These are phyloP conservation scores for Labeo calbasu DNA, from an alignment of 2,797 vertebrate species.

Conservation along the genomic window DNA sequence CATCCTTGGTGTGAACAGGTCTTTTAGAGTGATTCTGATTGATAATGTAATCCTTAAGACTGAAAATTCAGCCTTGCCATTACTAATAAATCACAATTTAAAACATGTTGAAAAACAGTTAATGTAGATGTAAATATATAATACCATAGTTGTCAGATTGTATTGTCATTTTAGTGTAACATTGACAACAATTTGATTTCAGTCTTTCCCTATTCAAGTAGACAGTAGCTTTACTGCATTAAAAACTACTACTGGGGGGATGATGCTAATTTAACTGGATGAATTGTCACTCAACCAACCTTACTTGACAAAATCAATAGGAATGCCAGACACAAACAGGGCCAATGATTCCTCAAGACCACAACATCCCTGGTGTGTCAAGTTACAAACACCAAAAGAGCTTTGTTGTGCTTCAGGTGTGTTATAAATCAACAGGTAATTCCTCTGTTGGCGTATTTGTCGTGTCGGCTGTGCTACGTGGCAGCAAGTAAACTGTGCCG, in stretches of 20 bases:
- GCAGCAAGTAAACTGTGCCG: constrained; percentile 72
- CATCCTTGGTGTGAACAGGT: no score
- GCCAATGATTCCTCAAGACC: not conserved
- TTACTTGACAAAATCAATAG: not conserved
- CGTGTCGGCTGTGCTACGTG: not conserved
- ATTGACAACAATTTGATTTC: not conserved
- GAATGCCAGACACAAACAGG: not conserved
- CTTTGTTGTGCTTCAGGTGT: not conserved
- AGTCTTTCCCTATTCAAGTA: not conserved
- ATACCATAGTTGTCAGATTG: not conserved
- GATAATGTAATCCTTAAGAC: not conserved
- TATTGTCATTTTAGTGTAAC: constrained; percentile 8
- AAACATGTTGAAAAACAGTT: not conserved
- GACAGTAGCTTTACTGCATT: not conserved
- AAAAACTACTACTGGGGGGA: not conserved
- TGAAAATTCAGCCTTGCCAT: not conserved
- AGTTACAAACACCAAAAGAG: constrained; percentile 13
- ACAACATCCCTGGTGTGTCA: not conserved
- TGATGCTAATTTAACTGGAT: not conserved
- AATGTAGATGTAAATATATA: not conserved
- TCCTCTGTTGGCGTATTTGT: not conserved
- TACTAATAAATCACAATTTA: not conserved
- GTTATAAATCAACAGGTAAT: not conserved
- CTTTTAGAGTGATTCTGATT: not conserved
- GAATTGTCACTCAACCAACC: not conserved